These are phyloP conservation scores for Eciton burchellii DNA, from an alignment of 1,140 invertebrate genomes.

Conservation along the genomic window DNA sequence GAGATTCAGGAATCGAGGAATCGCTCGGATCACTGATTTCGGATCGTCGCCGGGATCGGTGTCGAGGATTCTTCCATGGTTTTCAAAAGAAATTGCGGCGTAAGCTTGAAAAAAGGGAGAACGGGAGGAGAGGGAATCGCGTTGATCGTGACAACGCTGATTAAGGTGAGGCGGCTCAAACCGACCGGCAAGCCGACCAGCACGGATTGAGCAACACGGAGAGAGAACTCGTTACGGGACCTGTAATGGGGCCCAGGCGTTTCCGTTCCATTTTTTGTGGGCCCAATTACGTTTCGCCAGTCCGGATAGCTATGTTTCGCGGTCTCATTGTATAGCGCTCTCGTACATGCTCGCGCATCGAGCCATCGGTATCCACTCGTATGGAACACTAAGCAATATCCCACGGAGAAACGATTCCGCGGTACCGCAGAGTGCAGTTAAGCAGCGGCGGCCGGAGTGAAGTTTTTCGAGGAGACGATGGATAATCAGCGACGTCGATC, in stretches of 20 bases:
- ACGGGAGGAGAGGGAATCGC: background rate
- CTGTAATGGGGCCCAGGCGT: conserved; percentile 76
- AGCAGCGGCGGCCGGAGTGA: background rate
- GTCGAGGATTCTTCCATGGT: conserved; percentile 5
- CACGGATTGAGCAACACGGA: conserved; percentile 70
- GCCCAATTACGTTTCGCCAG: conserved; percentile 78
- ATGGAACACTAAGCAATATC: conserved; percentile 55
- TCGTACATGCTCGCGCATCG: conserved; percentile 7
- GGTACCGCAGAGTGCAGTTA: conserved; percentile 40
- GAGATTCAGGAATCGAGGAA: background rate
- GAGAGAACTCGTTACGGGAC: conserved; percentile 72
- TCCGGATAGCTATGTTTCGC: conserved; percentile 71
- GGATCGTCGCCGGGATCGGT: background rate
- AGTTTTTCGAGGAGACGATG: conserved; percentile 33
- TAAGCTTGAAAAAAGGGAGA: conserved; percentile 38
- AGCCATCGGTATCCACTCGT: conserved; percentile 54
- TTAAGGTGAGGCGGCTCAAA: conserved; percentile 74
- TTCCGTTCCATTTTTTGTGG: conserved; percentile 82
- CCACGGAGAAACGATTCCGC: conserved; percentile 13
- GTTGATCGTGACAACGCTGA: conserved; percentile 62
- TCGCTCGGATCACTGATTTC: background rate
- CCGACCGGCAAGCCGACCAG: conserved; percentile 59
- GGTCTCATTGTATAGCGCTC: conserved; percentile 67
- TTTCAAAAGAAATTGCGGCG: conserved; percentile 31
- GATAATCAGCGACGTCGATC: conserved; percentile 33